These are phyloP conservation scores for Nesoenas mayeri DNA, from an alignment of 2,113 vertebrate species.

Conservation along the genomic window DNA sequence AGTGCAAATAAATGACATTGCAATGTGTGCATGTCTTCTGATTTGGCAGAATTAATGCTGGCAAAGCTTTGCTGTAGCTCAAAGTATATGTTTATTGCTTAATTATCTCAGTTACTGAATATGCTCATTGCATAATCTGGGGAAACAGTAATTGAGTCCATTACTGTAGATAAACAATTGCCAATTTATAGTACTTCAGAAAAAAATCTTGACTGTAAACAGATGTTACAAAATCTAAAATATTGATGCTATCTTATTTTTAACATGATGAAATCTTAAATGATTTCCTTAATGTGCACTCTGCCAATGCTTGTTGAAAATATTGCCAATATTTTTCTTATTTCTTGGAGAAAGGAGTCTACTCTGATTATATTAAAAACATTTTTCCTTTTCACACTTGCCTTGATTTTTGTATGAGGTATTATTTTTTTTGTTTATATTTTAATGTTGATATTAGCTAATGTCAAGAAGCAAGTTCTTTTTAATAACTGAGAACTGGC, in stretches of 20 bases:
- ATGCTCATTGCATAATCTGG: constrained; percentile 29
- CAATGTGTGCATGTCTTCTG: background rate
- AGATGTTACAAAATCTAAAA: constrained; percentile 44
- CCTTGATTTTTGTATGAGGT: background rate
- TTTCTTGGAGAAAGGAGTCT: background rate
- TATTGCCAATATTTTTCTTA: background rate
- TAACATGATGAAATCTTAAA: background rate
- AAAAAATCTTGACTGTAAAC: constrained; percentile 47
- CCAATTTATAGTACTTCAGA: constrained; percentile 48
- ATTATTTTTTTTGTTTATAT: background rate
- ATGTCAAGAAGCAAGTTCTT: background rate
- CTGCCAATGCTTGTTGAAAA: constrained; percentile 11
- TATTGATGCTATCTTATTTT: constrained; percentile 19
- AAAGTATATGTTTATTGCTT: constrained; percentile 56
- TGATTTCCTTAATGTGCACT: background rate
- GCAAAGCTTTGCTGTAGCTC: constrained; percentile 28
- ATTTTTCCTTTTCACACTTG: background rate
- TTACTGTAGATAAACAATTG: constrained; percentile 63
- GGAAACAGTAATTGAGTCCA: constrained; percentile 50
- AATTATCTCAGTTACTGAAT: constrained; percentile 62
- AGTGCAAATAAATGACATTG: background rate
- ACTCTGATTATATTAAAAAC: background rate
- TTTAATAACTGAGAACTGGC: background rate
- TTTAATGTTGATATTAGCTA: background rate
- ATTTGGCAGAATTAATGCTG: constrained; percentile 49